Conservation (phyloP, 1,140 invertebrate species). For the Gryllus bimaculatus region DNA sequence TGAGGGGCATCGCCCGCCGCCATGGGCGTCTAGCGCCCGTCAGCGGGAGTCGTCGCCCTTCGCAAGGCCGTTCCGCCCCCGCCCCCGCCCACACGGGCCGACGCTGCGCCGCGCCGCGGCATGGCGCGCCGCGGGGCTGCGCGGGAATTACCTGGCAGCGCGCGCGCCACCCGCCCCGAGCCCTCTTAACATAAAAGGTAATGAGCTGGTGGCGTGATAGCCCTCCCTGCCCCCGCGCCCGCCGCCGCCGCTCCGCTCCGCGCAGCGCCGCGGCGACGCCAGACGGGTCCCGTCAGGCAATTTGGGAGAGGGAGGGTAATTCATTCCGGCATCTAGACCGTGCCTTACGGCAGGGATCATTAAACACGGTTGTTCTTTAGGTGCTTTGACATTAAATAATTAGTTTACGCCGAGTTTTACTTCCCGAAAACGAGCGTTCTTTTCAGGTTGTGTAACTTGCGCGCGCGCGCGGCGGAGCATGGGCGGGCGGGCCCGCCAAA, state of each 20-base stretch:
- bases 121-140: background rate
- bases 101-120: too few relatives aligned
- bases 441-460: slow-evolving; percentile 1
- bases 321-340: background rate
- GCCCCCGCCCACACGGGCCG: too few relatives aligned
- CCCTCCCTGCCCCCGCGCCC: too few relatives aligned
- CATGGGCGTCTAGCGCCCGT: too few relatives aligned
- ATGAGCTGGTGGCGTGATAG: background rate
- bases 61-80: background rate
- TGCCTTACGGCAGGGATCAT: background rate
- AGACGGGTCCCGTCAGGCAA: background rate
- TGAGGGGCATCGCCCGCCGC: too few relatives aligned
- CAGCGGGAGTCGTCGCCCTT: background rate
- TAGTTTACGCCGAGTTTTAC: background rate
- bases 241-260: too few relatives aligned
- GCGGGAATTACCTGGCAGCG: background rate
- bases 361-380: background rate
- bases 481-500: too few relatives aligned
- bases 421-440: background rate
- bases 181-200: background rate
- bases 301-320: background rate
- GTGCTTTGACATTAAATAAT: slow-evolving; percentile 5
- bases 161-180: too few relatives aligned
- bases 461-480: background rate
- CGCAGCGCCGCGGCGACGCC: background rate